Evolutionary conservation across 1,140 invertebrate genomes (phyloP), one percentile per base, ranked within the genome.

Genomic region (Anoplolepis gracilipes): DNA sequence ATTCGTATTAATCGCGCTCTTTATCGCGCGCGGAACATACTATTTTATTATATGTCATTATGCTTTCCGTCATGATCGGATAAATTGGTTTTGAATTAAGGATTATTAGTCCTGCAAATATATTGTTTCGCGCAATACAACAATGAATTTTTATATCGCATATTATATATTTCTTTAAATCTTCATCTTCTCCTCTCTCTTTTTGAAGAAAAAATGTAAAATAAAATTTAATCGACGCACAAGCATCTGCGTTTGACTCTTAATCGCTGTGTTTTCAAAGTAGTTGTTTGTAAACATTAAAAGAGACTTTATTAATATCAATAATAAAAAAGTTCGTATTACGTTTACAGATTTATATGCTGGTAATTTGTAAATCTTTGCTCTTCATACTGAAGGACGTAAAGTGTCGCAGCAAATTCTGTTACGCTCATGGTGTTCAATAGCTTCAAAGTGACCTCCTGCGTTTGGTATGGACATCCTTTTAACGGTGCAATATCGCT

Each of bases 361-460:
- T 42, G 39, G 11, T 42, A n/a, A 42, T 46, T 16, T 49, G 0
- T 6, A 11, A 33, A 30, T 25, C 2, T 39, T 77, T 10, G 2
- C 19, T 62, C 36, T 39, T 65, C 4, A 11, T 28, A 19, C 10
- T 28, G 19, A 62, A 79, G n/a, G 6, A n/a, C 7, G 10, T 67
- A 67, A 79, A 36, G 3, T 79, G 30, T 7, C 16, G 19, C n/a
- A 39, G 64, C 36, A 77, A 64, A 79, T 79, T 79, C 42, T 69
- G 42, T 69, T 49, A 79, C n/a, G 39, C 13, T 30, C 6, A 10
- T n/a, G 10, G 53, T 2, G n/a, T 78, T 22, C n/a, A 11, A 25
- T 78, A 8, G 42, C 8, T 8, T 79, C 42, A 79, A 67, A 42
- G 11, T 57, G 33, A 81, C 53, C 53, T 16, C 16, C 25, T 25